Evolutionary conservation across 2,888 invertebrate species (phyloP), one percentile per base, ranked within the genome.

Genomic region (Neoascia interrupta): DNA sequence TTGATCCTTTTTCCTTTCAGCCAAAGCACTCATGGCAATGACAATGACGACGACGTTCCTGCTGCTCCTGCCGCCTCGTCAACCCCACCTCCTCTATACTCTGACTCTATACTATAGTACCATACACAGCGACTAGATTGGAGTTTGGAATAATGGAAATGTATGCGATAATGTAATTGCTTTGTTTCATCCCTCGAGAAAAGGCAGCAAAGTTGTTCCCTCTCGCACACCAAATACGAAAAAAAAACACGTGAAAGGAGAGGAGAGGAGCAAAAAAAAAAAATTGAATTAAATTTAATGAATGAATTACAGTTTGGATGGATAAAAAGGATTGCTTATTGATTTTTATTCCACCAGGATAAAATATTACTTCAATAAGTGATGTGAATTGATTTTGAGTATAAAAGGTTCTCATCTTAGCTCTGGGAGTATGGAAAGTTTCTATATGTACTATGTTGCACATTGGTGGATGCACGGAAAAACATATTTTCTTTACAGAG

Each of bases 201-300:
- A 64, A 73, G 68, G 36, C 64, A 56, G 54, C 68, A 49, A 56
- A 61, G 68, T 75, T 66, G 64, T 64, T 68, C 68, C 28, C 64
- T 51, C 60, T 21, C 31, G 41, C 45, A 53, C 11, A 72, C 21
- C 49, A 39, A 47, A 10, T 5, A 43, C 23, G 28, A 58, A 66
- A 64, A 37, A 64, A 49, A 56, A 16, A 45, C 5, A 11, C 13
- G 31, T 8, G 5, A 5, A 11, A 18, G 37, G 5, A 26, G 11
- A 41, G 15, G 18, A 23, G 26, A 53, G 3, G 53, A 34, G 53
- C 23, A 21, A 41, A 60, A 41, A 31, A 64, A 73, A 80, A 82
- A 81, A 80, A 82, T 82, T 82, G 82, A 82, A 82, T 82, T 82
- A 82, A 81, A 82, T 82, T 81, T 82, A 82, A 82, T 82, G 82